Evolutionary conservation across 2,888 invertebrate species (phyloP).

Genomic region (Ophion slaviceki): DNA sequence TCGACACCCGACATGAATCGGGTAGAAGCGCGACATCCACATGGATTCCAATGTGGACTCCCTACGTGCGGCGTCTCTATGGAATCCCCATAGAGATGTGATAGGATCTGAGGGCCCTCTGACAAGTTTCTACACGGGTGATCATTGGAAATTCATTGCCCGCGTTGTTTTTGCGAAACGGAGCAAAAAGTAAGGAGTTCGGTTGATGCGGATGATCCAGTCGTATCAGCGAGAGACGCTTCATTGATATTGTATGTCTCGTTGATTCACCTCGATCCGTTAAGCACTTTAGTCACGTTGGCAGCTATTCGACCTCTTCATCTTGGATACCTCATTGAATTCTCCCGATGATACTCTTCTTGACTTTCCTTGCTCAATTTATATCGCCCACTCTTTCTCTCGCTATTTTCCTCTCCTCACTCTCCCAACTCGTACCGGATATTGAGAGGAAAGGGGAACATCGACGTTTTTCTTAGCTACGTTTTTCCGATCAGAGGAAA

Average conservation of each 20-base stretch:
- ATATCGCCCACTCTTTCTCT: conserved; percentile 19
- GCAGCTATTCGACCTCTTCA: conserved; percentile 8
- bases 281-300: conserved; percentile 21
- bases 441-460: conserved; percentile 18
- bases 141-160: no score
- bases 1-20: no score
- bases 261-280: not conserved
- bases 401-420: not conserved
- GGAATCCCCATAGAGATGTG: no score
- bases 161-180: no score
- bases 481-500: conserved; percentile 11
- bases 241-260: not conserved
- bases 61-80: no score
- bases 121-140: no score
- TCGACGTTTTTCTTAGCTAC: conserved; percentile 12
- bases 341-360: conserved; percentile 8
- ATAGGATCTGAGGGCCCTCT: no score
- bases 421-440: not conserved
- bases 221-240: not conserved
- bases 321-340: conserved; percentile 32
- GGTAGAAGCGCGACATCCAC: no score
- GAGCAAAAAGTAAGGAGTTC: no score
- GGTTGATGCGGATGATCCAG: not conserved
- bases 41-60: no score
- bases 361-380: conserved; percentile 12